Conservation (phyloP, 1,140 invertebrate species). For the Hirudo medicinalis region DNA sequence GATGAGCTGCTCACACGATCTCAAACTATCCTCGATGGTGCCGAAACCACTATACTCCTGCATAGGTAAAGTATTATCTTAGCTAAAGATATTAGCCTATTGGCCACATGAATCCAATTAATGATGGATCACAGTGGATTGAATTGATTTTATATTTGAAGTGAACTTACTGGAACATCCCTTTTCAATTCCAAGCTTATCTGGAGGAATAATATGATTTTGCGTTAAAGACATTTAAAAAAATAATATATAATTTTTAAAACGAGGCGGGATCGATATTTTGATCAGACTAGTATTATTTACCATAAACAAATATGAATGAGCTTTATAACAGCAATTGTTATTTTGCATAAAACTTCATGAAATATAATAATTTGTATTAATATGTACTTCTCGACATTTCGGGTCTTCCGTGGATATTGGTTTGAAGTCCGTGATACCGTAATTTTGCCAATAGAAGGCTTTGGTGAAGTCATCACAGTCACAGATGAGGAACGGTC, state of each 20-base stretch:
- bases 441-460: conserved; percentile 54
- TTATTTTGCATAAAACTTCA: neutral
- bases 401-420: conserved; percentile 14
- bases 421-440: conserved; percentile 33
- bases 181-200: neutral
- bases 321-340: neutral
- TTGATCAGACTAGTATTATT: neutral
- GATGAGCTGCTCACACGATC: conserved; percentile 53
- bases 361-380: too few relatives aligned
- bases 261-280: too few relatives aligned
- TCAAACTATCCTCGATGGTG: conserved; percentile 60
- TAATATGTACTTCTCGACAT: neutral
- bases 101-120: neutral
- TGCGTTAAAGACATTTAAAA: too few relatives aligned
- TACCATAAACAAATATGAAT: neutral
- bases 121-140: too few relatives aligned
- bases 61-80: neutral
- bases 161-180: neutral
- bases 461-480: conserved; percentile 60
- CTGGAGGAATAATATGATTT: too few relatives aligned
- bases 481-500: conserved; percentile 58
- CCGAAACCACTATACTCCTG: conserved; percentile 67
- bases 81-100: too few relatives aligned
- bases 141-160: neutral
- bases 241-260: too few relatives aligned